Evolutionary conservation across 2,797 vertebrate genomes (phyloP), one percentile per base, ranked within the genome.

Genomic region (Diplodus puntazzo): DNA sequence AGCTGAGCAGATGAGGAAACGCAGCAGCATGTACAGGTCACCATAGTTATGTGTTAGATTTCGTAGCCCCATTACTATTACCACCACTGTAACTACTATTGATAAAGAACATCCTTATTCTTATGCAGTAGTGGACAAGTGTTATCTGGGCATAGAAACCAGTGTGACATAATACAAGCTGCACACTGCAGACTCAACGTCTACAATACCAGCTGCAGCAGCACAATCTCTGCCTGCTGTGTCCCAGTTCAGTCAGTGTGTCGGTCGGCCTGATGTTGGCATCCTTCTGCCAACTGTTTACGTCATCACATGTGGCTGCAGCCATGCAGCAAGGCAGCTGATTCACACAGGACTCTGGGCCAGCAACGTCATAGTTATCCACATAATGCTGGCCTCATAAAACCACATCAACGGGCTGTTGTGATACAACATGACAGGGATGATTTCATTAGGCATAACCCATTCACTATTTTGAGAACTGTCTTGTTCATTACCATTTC

Each of bases 201-300:
- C 54, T 69, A 77, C 25, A 74, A 49, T 16, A 73, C 23, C 42
- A 62, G 5, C 46, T 60, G 13, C 50, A 71, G 57, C 23, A 71
- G 61, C 23, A 81, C 57, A 55, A 53, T 77, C 64, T 66, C 14
- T 65, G 61, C 27, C 60, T 64, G 17, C 16, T 75, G 63, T 86
- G 82, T 63, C 72, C 64, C 67, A 85, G 67, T 82, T 84, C 63
- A 82, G 71, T 83, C 80, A 81, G 54, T 64, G 69, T 79, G 75
- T 78, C 49, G 16, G 65, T 78, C 34, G 54, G 52, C 63, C 69
- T 57, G 63, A 77, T 52, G 63, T 52, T 62, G 71, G 76, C 71
- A 70, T 77, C 61, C 66, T 50, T 80, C 67, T 75, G 69, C 75
- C 65, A 67, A 75, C 70, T 70, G 68, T 74, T 64, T 77, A 27